These are phyloP conservation scores for Semnopithecus entellus DNA, from an alignment of 2,113 vertebrate species.

Conservation along the genomic window DNA sequence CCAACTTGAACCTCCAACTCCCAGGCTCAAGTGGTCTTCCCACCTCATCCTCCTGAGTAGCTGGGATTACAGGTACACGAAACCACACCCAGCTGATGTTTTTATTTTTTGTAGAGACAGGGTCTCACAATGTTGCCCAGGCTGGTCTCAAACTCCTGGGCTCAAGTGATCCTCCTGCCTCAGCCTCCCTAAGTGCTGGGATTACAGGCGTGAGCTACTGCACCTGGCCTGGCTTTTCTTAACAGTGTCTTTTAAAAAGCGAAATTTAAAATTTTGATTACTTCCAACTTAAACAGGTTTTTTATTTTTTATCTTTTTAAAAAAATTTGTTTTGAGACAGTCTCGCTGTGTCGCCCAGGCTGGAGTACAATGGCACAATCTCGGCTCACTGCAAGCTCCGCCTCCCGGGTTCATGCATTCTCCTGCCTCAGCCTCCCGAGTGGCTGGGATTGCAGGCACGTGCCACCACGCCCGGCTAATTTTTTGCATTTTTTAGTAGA, in stretches of 20 bases:
- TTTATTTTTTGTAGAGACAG: too few relatives aligned
- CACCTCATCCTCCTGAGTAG: background rate
- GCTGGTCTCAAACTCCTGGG: background rate
- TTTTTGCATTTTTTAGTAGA: too few relatives aligned
- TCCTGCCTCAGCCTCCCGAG: too few relatives aligned
- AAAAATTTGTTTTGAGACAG: too few relatives aligned
- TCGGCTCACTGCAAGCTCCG: accelerated
- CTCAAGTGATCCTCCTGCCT: background rate
- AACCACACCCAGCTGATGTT: background rate
- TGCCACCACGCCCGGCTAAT: too few relatives aligned
- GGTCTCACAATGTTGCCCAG: too few relatives aligned
- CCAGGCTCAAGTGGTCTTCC: background rate
- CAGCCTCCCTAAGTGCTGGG: background rate
- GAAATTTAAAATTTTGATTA: background rate
- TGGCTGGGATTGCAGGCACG: too few relatives aligned
- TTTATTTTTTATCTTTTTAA: too few relatives aligned
- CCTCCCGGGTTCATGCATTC: too few relatives aligned
- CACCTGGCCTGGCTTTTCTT: background rate
- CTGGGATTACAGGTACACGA: background rate
- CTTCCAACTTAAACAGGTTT: background rate
- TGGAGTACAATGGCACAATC: too few relatives aligned
- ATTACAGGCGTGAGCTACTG: background rate
- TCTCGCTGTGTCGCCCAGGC: too few relatives aligned
- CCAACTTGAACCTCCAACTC: background rate
- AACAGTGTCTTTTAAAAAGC: background rate